Conservation (phyloP, 2,797 vertebrate genomes). For the Nasua narica region DNA sequence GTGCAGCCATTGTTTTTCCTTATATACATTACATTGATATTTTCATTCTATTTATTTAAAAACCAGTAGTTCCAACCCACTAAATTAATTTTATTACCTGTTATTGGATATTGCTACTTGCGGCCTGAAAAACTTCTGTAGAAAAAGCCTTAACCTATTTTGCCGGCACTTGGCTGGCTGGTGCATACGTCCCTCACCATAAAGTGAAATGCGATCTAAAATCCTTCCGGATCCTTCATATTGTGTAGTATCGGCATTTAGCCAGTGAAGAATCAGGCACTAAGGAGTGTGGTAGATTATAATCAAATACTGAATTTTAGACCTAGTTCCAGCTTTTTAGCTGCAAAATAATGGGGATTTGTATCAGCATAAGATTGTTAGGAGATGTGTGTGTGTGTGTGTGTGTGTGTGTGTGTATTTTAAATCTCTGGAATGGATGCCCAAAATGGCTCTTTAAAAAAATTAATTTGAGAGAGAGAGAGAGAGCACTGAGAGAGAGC, state of each 20-base stretch:
- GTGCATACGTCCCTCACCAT: not conserved
- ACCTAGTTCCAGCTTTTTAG: not conserved
- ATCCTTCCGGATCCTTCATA: not conserved
- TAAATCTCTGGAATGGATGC: not conserved
- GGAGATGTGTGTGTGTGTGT: not conserved
- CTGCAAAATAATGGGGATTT: not conserved
- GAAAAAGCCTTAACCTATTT: not conserved
- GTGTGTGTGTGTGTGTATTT: not conserved
- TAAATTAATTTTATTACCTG: constrained; percentile 35
- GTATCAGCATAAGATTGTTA: not conserved
- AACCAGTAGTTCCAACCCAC: not conserved
- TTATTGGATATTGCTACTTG: not conserved
- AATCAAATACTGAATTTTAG: constrained; percentile 12
- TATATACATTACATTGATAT: not conserved
- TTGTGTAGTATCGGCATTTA: not conserved
- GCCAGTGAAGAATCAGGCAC: not conserved
- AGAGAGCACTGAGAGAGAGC: not conserved
- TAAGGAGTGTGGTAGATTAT: not conserved
- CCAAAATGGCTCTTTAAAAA: not conserved
- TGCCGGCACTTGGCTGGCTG: not conserved
- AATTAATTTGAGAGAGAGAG: not conserved
- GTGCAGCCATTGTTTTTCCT: not conserved
- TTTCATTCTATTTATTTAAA: constrained; percentile 42
- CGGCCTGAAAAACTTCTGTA: not conserved
- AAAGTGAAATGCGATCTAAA: constrained; percentile 9